These are phyloP conservation scores for Elephas maximus DNA, from an alignment of 2,113 vertebrate species.

Conservation along the genomic window DNA sequence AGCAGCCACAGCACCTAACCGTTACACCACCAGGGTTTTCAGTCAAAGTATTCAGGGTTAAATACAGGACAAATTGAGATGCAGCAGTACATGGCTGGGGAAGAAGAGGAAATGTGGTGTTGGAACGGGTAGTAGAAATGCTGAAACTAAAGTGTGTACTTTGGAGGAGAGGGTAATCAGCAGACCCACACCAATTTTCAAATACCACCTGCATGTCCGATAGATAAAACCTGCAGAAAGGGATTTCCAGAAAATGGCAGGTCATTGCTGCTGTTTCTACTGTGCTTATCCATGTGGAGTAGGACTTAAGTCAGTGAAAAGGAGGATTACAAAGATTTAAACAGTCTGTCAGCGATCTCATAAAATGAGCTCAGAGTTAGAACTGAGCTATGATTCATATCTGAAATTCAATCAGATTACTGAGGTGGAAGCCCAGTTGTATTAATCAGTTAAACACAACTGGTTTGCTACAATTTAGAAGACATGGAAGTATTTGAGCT, in stretches of 20 bases:
- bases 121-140: not conserved
- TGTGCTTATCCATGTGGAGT: not conserved
- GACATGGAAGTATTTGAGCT: not conserved
- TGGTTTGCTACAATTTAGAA: conserved; percentile 30
- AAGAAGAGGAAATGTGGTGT: not conserved
- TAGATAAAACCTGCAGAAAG: not conserved
- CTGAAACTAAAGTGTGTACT: not conserved
- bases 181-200: not conserved
- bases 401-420: conserved; percentile 45
- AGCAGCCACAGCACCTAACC: no score
- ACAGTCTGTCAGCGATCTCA: not conserved
- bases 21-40: no score
- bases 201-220: not conserved
- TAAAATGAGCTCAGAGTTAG: conserved; percentile 15
- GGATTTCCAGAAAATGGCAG: not conserved
- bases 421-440: not conserved
- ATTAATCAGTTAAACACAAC: conserved; percentile 18
- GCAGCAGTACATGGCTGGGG: not conserved
- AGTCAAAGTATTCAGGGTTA: not conserved
- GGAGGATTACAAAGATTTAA: not conserved
- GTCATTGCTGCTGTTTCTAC: not conserved
- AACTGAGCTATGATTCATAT: not conserved
- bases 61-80: not conserved
- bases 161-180: not conserved
- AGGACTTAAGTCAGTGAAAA: not conserved